Evolutionary conservation across 2,797 vertebrate genomes (phyloP).

Genomic region (Vipera latastei): DNA sequence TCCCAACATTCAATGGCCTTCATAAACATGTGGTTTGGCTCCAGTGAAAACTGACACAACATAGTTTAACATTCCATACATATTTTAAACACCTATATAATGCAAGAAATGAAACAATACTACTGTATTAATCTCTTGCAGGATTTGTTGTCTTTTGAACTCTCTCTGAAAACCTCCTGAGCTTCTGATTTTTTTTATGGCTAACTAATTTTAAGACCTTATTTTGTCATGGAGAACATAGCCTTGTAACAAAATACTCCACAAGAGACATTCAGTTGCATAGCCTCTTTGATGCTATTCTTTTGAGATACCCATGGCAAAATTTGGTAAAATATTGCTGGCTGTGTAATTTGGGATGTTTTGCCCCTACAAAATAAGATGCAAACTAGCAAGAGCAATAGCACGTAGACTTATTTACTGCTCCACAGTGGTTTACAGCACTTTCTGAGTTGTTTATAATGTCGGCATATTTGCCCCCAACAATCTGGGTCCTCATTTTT

Average conservation of each 20-base stretch:
- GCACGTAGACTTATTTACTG: neutral
- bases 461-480: neutral
- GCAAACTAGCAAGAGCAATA: neutral
- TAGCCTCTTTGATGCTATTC: neutral
- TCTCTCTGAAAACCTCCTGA: neutral
- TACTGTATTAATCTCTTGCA: neutral
- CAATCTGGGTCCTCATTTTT: neutral
- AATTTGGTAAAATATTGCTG: neutral
- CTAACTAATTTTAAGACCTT: neutral
- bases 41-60: neutral
- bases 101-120: neutral
- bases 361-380: neutral
- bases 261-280: neutral
- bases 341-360: neutral
- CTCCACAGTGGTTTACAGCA: neutral
- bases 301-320: neutral
- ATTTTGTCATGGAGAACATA: neutral
- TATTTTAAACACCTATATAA: neutral
- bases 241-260: neutral
- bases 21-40: neutral
- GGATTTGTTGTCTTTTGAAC: neutral
- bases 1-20: neutral
- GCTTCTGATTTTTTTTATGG: neutral
- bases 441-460: neutral
- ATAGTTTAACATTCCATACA: neutral